Base-by-base conservation (phyloP, 2,113 vertebrate species). In the Macheiramphus alcinus region DNA sequence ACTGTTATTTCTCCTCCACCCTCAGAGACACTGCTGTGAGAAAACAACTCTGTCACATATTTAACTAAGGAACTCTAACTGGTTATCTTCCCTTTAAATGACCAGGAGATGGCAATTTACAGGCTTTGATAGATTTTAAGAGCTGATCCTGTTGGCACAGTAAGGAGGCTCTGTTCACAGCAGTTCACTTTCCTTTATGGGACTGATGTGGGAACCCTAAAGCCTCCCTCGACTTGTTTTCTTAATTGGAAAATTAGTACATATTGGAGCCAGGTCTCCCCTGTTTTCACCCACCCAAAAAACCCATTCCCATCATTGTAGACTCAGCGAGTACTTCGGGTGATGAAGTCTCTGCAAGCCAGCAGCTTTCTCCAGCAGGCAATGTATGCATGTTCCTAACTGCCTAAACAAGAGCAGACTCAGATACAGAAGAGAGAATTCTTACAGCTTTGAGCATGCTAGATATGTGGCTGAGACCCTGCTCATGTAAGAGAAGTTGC, bases 241-340 rank as follows among this genome's bases (percentile, higher is more conserved):
- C 22, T 68, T n/a, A 65, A 32, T 18, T 72, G 36, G 63, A 76
- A 80, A 80, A 79, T 31, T 1, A 32, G 59, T 29, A 31, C 40
- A 13, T 55, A 17, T 10, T 48, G 40, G 48, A 80, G 29, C 45
- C 14, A 50, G 29, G 53, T 9, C 10, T 27, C 59, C 20, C 71
- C 47, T 34, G 21, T 74, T 66, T 92, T 66, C 58, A 72, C 18
- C 16, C 15, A 34, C 26, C 31, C 12, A 20, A 16, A 92, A n/a
- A 26, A 14, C 0, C 56, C 47, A 56, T 25, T 75, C 40, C 58
- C 8, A 18, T 68, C 48, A n/a, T 0, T 1, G 3, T 6, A 42
- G 43, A 36, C 9, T 26, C 40, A 26, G 4, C 22, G 38, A 53
- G 31, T 71, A 6, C 48, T 67, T 47, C 26, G 29, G 9, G 26